A percentile compares a stretch with the other conserved stretches of the same genome.
These are phyloP conservation scores for Chlorospingus flavigularis DNA, from an alignment of 2,797 vertebrate species.

Conservation along the genomic window DNA sequence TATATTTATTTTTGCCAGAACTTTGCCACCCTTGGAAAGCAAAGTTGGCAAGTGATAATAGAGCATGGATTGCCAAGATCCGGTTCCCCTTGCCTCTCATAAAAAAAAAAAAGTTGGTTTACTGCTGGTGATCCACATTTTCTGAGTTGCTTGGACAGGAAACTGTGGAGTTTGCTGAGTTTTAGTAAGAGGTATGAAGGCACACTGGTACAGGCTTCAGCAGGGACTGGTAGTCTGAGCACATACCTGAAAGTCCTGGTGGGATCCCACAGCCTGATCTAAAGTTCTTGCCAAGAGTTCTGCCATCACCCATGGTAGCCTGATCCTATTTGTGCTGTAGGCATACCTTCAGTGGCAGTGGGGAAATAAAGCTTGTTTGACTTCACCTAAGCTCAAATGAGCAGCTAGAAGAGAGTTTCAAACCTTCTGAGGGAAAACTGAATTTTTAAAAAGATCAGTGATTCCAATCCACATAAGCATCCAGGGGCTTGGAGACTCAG, in stretches of 20 bases:
- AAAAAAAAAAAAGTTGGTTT: not conserved
- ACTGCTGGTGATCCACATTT: not conserved
- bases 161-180: not conserved
- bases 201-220: not conserved
- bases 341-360: not conserved
- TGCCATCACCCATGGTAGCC: not conserved
- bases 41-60: not conserved
- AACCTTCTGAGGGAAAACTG: not conserved
- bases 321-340: not conserved
- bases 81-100: not conserved
- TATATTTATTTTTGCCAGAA: conserved; percentile 53
- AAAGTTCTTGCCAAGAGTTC: not conserved
- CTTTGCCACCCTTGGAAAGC: conserved; percentile 6
- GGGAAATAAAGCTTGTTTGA: not conserved
- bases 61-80: not conserved
- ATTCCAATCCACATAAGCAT: not conserved
- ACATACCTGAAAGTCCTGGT: not conserved
- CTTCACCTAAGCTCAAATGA: not conserved
- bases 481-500: not conserved
- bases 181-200: not conserved
- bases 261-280: not conserved
- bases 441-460: not conserved
- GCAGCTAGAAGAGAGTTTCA: not conserved
- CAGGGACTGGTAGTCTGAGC: not conserved
- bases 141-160: not conserved